phyloP scores from a whole-genome alignment of 2,888 invertebrate genomes.

The Scaptomyza caliginosa region DNA sequence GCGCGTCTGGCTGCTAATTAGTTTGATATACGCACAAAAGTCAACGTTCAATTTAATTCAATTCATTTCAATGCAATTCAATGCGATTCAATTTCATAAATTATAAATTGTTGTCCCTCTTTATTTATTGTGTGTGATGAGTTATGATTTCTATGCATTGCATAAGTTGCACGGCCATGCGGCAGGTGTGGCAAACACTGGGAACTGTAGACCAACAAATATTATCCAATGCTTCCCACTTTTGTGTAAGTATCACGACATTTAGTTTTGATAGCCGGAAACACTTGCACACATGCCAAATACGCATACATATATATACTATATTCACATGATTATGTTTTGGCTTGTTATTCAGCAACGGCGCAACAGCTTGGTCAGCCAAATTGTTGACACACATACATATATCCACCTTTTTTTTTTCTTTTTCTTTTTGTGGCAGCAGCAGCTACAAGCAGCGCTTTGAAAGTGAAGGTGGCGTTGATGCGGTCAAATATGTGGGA shows the following conservation, averaged over 20 bases:
- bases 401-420: no score
- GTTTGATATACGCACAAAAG: constrained; percentile 50
- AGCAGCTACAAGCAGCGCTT: constrained; percentile 11
- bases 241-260: constrained; percentile 7
- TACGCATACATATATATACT: not conserved
- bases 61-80: constrained; percentile 17
- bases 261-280: constrained; percentile 42
- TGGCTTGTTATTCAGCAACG: constrained; percentile 15
- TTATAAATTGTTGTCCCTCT: constrained; percentile 21
- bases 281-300: constrained; percentile 33
- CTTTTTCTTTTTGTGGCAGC: not conserved
- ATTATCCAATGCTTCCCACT: constrained; percentile 20
- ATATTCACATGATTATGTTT: constrained; percentile 32
- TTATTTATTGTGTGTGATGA: constrained; percentile 6
- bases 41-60: constrained; percentile 42
- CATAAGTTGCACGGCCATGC: constrained; percentile 31
- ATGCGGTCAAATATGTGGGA: constrained; percentile 33
- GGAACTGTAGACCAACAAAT: constrained; percentile 13
- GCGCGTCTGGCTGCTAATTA: constrained; percentile 53
- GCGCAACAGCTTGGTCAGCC: constrained; percentile 27
- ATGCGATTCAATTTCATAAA: constrained; percentile 32
- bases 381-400: constrained; percentile 38
- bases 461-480: constrained; percentile 57
- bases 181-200: constrained; percentile 43
- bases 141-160: constrained; percentile 45